These are phyloP conservation scores for Drosophila pruinosa DNA, from an alignment of 1,140 invertebrate species.

Conservation along the genomic window DNA sequence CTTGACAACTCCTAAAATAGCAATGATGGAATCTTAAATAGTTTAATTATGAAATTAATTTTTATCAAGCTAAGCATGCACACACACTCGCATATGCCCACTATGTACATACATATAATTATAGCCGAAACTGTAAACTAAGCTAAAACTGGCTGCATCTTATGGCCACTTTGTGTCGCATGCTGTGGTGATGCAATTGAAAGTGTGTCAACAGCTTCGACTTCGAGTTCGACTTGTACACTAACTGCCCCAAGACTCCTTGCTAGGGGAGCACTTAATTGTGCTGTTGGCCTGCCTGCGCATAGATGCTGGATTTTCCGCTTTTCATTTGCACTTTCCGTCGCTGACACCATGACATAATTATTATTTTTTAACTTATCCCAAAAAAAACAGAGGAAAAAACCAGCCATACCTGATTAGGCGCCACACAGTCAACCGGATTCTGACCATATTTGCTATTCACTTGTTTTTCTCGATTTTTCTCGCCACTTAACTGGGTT, in stretches of 20 bases:
- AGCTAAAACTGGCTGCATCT: constrained; percentile 73
- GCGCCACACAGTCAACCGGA: constrained; percentile 55
- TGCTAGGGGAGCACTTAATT: constrained; percentile 51
- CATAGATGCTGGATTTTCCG: constrained; percentile 58
- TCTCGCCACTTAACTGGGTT: not conserved
- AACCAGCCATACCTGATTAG: constrained; percentile 68
- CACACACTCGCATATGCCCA: constrained; percentile 15
- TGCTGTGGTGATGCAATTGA: constrained; percentile 68
- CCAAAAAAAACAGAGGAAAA: constrained; percentile 14
- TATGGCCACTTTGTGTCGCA: constrained; percentile 47
- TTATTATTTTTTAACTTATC: constrained; percentile 52
- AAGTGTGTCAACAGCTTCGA: constrained; percentile 73
- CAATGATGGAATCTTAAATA: constrained; percentile 57
- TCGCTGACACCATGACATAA: constrained; percentile 79
- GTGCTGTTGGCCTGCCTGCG: constrained; percentile 13
- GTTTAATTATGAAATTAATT: constrained; percentile 71
- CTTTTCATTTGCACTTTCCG: constrained; percentile 78
- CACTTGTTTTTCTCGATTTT: constrained; percentile 49
- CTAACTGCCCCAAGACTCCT: constrained; percentile 4
- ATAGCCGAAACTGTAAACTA: constrained; percentile 61
- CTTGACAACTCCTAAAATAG: not conserved
- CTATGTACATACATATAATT: constrained; percentile 55
- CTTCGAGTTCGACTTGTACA: constrained; percentile 7
- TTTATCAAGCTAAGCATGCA: constrained; percentile 13
- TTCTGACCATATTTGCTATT: constrained; percentile 44